Conservation (phyloP, 2,888 invertebrate genomes). For the Apodemia mormo region DNA sequence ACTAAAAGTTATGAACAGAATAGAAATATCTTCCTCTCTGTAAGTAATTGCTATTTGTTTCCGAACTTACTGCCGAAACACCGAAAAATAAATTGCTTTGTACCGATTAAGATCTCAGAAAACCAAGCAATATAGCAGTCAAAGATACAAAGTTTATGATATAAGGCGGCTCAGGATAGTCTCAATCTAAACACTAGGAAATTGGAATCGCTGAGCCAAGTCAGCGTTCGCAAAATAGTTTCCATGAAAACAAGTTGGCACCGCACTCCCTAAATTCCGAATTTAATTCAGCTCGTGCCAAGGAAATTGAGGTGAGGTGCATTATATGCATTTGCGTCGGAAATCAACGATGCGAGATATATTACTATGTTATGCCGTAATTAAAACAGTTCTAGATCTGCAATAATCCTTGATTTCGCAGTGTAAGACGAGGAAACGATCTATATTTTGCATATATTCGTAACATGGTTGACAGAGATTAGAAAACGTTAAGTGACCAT, state of each 20-base stretch:
- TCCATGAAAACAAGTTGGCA: slow-evolving; percentile 33
- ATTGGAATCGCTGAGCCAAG: slow-evolving; percentile 30
- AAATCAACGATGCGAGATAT: slow-evolving; percentile 24
- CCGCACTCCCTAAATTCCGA: slow-evolving; percentile 30
- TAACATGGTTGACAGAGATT: too few species aligned
- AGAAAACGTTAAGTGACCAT: too few species aligned
- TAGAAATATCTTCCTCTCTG: background rate
- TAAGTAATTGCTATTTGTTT: slow-evolving; percentile 11
- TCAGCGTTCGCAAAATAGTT: slow-evolving; percentile 34
- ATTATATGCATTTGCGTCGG: slow-evolving; percentile 26
- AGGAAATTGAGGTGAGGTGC: slow-evolving; percentile 28
- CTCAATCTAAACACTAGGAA: slow-evolving; percentile 29
- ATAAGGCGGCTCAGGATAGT: slow-evolving; percentile 26
- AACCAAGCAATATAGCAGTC: slow-evolving; percentile 18
- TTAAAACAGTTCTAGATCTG: slow-evolving; percentile 6
- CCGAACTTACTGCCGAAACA: background rate
- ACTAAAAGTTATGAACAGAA: background rate
- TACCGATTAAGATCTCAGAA: slow-evolving; percentile 13
- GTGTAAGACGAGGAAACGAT: background rate
- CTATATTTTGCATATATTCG: too few species aligned
- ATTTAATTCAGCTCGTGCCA: slow-evolving; percentile 32
- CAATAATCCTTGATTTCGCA: background rate
- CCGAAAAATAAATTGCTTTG: slow-evolving; percentile 16
- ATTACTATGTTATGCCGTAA: slow-evolving; percentile 19
- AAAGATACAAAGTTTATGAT: slow-evolving; percentile 24